Base-by-base conservation (phyloP, 2,113 vertebrate genomes). In the Hypomesus transpacificus region DNA sequence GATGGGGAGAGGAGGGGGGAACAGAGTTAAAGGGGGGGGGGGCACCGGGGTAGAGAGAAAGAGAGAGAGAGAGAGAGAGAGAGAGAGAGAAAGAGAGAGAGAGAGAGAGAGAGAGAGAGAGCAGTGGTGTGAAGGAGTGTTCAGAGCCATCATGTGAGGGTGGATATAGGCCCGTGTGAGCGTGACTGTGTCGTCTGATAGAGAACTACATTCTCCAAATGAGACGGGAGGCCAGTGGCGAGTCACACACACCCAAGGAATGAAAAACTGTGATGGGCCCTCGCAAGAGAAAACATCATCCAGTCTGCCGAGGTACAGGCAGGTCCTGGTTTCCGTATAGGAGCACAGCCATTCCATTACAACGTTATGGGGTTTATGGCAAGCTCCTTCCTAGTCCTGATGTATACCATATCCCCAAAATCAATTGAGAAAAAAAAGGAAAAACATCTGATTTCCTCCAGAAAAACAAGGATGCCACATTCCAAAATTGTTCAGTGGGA, bases 401-500 rank as follows among this genome's bases (percentile, higher is more conserved):
- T 80, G 16, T 81, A 76, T 46, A 57, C 28, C 54, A 71, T 51
- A 82, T 77, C 72, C 77, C 76, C 77, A 69, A 86, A 86, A 88
- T 89, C 82, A 78, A 82, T 88, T 88, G 68, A 58, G 71, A 87
- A 85, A 75, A 64, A 68, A 76, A 80, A 78, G 85, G 85, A 11
- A 87, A 21, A 63, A 88, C n/a, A 46, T 34, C 24, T 26, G 24
- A 26, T 88, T 86, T 82, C 57, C 76, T 77, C 54, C 73, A 77
- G 78, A 85, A 76, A 86, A 89, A 90, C 83, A 77, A 77, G 75
- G 81, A 81, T 28, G 71, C 83, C 82, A 78, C 81, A 81, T 87
- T 87, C 86, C 76, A 73, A 86, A 89, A 86, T 90, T 83, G 83
- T 87, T 89, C 87, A 71, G 83, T 68, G 66, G 84, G 88, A 85